Evolutionary conservation across 2,888 invertebrate genomes (phyloP).

Genomic region (Diaprepes abbreviatus): DNA sequence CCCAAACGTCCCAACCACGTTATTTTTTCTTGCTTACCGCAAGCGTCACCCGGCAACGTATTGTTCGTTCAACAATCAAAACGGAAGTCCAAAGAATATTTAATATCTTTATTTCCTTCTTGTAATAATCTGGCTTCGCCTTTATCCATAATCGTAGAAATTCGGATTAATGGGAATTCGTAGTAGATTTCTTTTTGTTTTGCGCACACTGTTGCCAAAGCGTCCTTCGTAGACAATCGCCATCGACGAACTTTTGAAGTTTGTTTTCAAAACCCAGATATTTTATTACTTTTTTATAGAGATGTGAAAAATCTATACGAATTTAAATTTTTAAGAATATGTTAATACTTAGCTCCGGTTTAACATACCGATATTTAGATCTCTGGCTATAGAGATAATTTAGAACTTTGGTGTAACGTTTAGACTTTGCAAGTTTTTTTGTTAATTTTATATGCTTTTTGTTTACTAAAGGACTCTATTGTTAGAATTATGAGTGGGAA

Average conservation of each 20-base stretch:
- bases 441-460: slow-evolving; percentile 7
- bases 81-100: no score
- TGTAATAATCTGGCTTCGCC: no score
- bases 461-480: not conserved
- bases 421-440: not conserved
- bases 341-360: not conserved
- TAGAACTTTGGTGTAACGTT: not conserved
- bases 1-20: no score
- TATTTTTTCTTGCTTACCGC: no score
- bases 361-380: not conserved
- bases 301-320: not conserved
- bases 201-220: slow-evolving; percentile 38
- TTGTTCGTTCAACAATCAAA: no score
- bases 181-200: not conserved
- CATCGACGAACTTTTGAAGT: slow-evolving; percentile 48
- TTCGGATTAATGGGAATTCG: not conserved
- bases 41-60: no score
- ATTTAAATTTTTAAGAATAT: not conserved
- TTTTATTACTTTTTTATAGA: not conserved
- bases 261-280: slow-evolving; percentile 42
- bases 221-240: slow-evolving; percentile 36
- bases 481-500: slow-evolving; percentile 64
- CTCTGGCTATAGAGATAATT: not conserved
- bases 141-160: not conserved
- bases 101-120: no score